Base-by-base conservation (phyloP, 2,797 vertebrate genomes). In the Bryconaethiops microstoma region DNA sequence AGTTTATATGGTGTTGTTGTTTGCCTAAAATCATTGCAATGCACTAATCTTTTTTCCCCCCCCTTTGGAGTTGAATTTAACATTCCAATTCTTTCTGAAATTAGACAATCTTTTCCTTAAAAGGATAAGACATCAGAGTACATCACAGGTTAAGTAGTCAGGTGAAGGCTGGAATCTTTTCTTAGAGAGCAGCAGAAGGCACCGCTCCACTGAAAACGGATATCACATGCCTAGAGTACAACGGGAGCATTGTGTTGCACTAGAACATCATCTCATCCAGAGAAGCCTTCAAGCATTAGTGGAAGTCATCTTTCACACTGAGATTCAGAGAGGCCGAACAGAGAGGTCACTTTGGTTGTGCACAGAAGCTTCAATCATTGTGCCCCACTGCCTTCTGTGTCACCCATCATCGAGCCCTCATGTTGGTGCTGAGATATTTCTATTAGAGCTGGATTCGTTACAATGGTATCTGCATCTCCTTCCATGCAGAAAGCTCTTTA, bases 191-290 rank as follows among this genome's bases (percentile, higher is more conserved):
- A 65, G 74, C 65, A 21, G 13, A 40, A 21, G 39, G 5, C 57
- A 78, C 23, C 65, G 57, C 52, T 17, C 25, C 21, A 48, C 50
- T 82, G 10, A 14, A 45, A n/a, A 39, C 48, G 40, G 45, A 83
- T 77, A 75, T 73, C 45, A 74, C 83, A 84, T 85, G 87, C 84
- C 63, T 50, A 65, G 17, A 80, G 62, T 45, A 78, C 72, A 75
- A 65, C 70, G 59, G 40, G 35, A 40, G 25, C 64, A 79, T 76
- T 81, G 76, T 82, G 67, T 73, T 70, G 50, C 50, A 62, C 17
- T 9, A 79, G 60, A 79, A 65, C 73, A 69, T 68, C 77, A 54
- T 55, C 25, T 81, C 65, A 71, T 80, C 57, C 70, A 17, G 35
- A 74, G 64, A 12, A 63, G 60, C 25, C 64, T 80, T 83, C 52